Percentiles rank a stretch among this genome's conserved stretches.
phyloP scores from a whole-genome alignment of 64 coral and sea anemone genomes.

The Montipora efflorescens region DNA sequence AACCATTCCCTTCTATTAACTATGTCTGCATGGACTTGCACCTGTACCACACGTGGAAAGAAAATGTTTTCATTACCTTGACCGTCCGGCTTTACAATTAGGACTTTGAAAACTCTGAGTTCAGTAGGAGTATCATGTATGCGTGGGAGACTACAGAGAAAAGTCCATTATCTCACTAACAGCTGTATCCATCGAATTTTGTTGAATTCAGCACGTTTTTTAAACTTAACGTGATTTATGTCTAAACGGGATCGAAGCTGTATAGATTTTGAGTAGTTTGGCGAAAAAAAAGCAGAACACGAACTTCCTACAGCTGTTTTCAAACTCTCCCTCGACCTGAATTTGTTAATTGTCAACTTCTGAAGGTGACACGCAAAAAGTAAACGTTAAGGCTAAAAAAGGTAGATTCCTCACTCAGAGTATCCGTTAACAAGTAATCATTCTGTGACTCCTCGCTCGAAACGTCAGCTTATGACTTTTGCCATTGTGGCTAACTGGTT shows the following conservation, averaged over 20 bases:
- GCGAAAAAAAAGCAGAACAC: too few species aligned
- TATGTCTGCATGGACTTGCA: background rate
- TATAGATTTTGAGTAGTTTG: background rate
- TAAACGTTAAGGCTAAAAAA: too few species aligned
- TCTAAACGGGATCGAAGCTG: background rate
- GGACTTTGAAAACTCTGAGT: background rate
- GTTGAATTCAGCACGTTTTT: background rate
- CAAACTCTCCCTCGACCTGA: too few species aligned
- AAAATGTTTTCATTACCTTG: background rate
- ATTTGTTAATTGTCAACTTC: too few species aligned
- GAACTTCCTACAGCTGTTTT: too few species aligned
- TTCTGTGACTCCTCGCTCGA: too few species aligned
- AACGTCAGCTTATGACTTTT: too few species aligned
- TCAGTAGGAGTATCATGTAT: background rate
- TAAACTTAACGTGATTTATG: background rate
- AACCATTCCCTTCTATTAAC: too few species aligned
- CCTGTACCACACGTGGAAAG: background rate
- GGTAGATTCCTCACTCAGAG: too few species aligned
- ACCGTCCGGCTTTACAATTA: background rate
- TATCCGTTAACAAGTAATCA: too few species aligned
- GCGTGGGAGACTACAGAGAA: background rate
- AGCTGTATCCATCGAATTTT: background rate
- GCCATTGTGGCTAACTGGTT: too few species aligned
- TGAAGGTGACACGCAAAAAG: too few species aligned
- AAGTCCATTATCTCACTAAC: background rate